A percentile compares a stretch with the other conserved stretches of the same genome.
Conservation (phyloP, 2,113 vertebrate genomes). For the Taxidea taxus region DNA sequence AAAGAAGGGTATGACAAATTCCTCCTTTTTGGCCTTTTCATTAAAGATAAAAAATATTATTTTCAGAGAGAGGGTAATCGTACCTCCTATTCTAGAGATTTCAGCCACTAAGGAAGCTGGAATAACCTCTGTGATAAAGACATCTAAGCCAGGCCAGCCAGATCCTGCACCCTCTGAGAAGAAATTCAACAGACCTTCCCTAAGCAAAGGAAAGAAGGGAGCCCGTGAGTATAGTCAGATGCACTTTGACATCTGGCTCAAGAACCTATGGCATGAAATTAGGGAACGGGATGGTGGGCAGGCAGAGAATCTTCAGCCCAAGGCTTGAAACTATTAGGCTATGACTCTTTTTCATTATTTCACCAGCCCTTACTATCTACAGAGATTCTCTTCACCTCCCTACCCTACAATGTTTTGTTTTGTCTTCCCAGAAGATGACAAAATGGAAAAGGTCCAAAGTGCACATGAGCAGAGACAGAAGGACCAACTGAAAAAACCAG, state of each 20-base stretch:
- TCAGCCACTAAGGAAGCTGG: slow-evolving; percentile 1
- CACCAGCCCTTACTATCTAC: background rate
- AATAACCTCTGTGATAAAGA: background rate
- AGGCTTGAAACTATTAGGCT: background rate
- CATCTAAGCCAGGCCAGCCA: background rate
- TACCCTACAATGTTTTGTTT: slow-evolving; percentile 39
- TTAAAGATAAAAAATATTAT: slow-evolving; percentile 28
- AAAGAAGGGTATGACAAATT: background rate
- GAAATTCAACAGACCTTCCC: slow-evolving; percentile 14
- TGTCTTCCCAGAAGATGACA: slow-evolving; percentile 64
- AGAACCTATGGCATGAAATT: background rate
- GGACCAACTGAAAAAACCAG: slow-evolving; percentile 51
- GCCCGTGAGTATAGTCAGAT: slow-evolving; percentile 53
- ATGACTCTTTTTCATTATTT: background rate
- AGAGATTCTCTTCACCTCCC: background rate
- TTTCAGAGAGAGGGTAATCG: slow-evolving; percentile 57
- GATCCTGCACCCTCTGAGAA: background rate
- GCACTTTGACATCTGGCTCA: background rate
- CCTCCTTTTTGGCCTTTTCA: slow-evolving; percentile 11
- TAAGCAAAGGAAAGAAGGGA: slow-evolving; percentile 50
- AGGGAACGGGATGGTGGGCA: background rate
- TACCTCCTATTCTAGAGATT: background rate
- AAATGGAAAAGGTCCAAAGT: slow-evolving; percentile 40
- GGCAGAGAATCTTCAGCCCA: background rate
- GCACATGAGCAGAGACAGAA: slow-evolving; percentile 47